Evolutionary conservation across 2,797 vertebrate genomes (phyloP).

Genomic region (Gymnothorax javanicus): DNA sequence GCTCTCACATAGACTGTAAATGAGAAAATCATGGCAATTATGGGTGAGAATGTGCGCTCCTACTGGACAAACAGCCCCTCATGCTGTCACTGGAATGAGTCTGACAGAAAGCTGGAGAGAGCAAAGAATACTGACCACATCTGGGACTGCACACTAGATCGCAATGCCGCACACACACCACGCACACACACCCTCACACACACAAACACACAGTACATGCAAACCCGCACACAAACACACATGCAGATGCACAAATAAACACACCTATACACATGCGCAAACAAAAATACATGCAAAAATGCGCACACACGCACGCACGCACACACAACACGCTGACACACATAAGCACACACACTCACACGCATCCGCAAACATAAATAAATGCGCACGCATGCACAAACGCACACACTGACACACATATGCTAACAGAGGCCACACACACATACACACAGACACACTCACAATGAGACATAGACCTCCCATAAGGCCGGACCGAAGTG

Average conservation of each 20-base stretch:
- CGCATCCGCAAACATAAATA: not conserved
- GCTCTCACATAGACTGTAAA: no score
- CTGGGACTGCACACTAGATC: no score
- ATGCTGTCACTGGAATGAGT: not conserved
- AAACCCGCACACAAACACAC: not conserved
- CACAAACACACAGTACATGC: not conserved
- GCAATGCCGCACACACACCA: not conserved
- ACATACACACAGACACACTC: not conserved
- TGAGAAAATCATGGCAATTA: no score
- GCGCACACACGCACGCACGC: not conserved
- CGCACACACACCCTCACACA: no score
- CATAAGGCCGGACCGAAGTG: not conserved
- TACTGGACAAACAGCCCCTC: not conserved
- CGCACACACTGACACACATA: not conserved
- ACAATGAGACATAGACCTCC: not conserved
- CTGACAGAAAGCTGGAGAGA: not conserved
- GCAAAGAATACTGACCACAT: not conserved
- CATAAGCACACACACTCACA: not conserved
- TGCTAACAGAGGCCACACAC: not conserved
- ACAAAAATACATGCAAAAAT: not conserved
- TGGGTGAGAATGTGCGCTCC: not conserved
- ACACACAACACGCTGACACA: conserved; percentile 8
- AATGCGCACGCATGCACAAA: not conserved
- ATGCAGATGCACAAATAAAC: not conserved
- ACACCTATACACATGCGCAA: not conserved